A percentile compares a stretch with the other conserved stretches of the same genome.
Evolutionary conservation across 2,113 vertebrate genomes (phyloP).

Genomic region (Sylvia atricapilla): DNA sequence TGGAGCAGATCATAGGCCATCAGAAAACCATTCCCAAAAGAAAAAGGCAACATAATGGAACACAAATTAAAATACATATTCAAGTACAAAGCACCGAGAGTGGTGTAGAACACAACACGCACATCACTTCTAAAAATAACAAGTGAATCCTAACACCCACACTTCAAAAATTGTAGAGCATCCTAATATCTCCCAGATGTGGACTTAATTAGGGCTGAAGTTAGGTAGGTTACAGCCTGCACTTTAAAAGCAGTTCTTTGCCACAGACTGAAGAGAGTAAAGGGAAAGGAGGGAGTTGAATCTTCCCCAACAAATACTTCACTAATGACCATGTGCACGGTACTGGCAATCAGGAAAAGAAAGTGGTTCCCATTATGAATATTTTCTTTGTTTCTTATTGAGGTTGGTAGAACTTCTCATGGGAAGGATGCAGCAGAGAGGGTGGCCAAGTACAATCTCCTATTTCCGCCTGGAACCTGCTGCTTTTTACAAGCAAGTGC

Average conservation of each 20-base stretch:
- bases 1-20: not conserved
- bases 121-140: not conserved
- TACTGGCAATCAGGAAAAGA: not conserved
- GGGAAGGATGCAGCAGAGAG: not conserved
- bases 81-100: not conserved
- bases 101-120: not conserved
- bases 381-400: not conserved
- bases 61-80: constrained; percentile 7
- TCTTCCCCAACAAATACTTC: not conserved
- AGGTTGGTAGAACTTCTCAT: not conserved
- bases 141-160: not conserved
- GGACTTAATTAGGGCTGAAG: not conserved
- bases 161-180: not conserved
- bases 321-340: not conserved
- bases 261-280: not conserved
- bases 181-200: constrained; percentile 16
- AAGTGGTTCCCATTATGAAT: not conserved
- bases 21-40: constrained; percentile 14
- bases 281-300: not conserved
- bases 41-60: not conserved
- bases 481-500: not conserved
- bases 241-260: not conserved
- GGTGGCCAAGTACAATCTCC: not conserved
- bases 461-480: not conserved
- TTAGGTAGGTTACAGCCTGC: not conserved